Percentiles rank a stretch among this genome's conserved stretches.
Evolutionary conservation across 23 tunicate species (phyloP).

Genomic region (Trididemnum clinides): DNA sequence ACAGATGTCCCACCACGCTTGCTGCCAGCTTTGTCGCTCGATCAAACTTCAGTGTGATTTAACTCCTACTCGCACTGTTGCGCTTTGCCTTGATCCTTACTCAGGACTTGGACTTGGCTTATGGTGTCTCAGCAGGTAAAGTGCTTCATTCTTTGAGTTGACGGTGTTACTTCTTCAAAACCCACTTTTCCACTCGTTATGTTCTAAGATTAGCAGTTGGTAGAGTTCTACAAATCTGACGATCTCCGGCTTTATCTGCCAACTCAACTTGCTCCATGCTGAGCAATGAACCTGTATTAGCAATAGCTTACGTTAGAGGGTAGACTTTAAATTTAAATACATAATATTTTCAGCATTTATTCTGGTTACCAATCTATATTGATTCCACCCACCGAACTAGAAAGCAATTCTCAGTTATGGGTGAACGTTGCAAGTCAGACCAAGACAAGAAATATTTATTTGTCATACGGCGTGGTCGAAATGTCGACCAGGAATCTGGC

Average conservation of each 20-base stretch:
- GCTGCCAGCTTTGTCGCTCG: conserved; percentile 70
- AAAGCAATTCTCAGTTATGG: conserved; percentile 72
- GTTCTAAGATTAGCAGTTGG: no score
- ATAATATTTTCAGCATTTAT: conserved; percentile 57
- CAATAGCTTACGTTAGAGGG: no score
- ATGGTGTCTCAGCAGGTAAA: conserved; percentile 93
- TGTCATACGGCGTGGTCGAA: conserved; percentile 79
- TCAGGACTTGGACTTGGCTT: conserved; percentile 80
- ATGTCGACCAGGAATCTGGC: conserved; percentile 72
- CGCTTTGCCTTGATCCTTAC: conserved; percentile 87
- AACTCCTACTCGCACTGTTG: conserved; percentile 73
- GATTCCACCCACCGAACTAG: conserved; percentile 77
- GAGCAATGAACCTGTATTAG: no score
- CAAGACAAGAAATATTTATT: conserved; percentile 66
- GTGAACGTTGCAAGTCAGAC: conserved; percentile 66
- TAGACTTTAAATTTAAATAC: no score
- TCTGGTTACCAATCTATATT: conserved; percentile 85
- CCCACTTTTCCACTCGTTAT: no score
- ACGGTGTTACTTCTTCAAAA: not conserved
- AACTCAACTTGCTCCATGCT: no score
- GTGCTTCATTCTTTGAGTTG: not conserved
- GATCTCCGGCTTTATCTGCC: no score
- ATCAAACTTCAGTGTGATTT: conserved; percentile 90
- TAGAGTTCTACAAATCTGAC: no score
- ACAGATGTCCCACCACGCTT: conserved; percentile 81